phyloP scores from a whole-genome alignment of 2,888 invertebrate species.

The Xanthostigma xanthostigma region DNA sequence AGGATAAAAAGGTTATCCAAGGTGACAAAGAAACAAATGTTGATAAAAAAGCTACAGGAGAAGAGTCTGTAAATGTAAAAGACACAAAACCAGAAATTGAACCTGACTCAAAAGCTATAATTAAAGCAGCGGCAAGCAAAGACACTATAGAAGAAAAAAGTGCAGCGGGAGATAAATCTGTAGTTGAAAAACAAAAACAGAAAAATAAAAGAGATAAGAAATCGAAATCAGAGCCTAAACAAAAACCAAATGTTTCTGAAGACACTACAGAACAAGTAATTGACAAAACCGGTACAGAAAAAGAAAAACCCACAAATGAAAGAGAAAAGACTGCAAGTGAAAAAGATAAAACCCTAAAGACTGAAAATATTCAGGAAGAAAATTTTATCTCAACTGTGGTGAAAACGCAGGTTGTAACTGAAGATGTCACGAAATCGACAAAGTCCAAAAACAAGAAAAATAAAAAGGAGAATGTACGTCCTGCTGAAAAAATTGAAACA shows the following conservation, averaged over 20 bases:
- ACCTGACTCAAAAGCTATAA: constrained; percentile 28
- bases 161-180: background rate
- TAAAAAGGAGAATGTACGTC: background rate
- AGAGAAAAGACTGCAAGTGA: background rate
- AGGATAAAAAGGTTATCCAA: constrained; percentile 5
- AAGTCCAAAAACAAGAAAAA: constrained; percentile 8
- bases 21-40: constrained; percentile 5
- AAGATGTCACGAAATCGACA: too few relatives aligned
- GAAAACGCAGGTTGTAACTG: background rate
- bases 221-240: constrained; percentile 8
- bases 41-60: constrained; percentile 1
- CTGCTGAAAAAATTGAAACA: constrained; percentile 6
- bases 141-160: constrained; percentile 1
- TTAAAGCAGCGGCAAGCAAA: constrained; percentile 8
- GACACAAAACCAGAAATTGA: constrained; percentile 15
- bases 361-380: background rate
- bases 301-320: background rate
- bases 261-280: background rate
- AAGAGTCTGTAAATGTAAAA: constrained; percentile 5
- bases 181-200: constrained; percentile 1
- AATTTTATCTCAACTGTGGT: background rate
- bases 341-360: constrained; percentile 6
- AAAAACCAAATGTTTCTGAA: constrained; percentile 4
- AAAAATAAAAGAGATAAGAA: constrained; percentile 10
- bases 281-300: background rate